These are phyloP conservation scores for Deilephila porcellus DNA, from an alignment of 2,888 invertebrate species.

Conservation along the genomic window DNA sequence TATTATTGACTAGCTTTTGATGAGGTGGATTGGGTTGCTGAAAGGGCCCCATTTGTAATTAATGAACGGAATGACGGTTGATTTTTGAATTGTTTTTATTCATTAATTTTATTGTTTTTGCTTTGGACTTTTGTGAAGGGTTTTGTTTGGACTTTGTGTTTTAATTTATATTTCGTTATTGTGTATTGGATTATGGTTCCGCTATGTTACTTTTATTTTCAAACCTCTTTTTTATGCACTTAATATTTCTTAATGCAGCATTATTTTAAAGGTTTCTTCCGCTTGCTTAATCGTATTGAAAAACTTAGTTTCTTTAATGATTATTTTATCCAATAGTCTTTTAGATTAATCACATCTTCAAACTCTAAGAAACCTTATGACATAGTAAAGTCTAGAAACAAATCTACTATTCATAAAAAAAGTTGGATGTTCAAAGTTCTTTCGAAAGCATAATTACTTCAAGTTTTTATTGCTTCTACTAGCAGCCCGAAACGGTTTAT, in stretches of 20 bases:
- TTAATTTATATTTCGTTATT: too few relatives aligned
- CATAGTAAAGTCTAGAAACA: slow-evolving; percentile 27
- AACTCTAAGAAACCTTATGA: background rate
- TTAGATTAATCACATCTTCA: background rate
- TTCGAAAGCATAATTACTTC: slow-evolving; percentile 31
- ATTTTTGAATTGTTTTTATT: background rate
- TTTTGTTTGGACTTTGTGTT: too few relatives aligned
- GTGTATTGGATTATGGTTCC: too few relatives aligned
- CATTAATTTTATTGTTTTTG: slow-evolving; percentile 1
- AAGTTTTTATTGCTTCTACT: slow-evolving; percentile 33
- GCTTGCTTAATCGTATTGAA: too few relatives aligned
- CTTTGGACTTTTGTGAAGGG: too few relatives aligned
- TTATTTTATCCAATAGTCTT: too few relatives aligned
- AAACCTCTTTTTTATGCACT: too few relatives aligned
- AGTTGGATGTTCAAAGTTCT: slow-evolving; percentile 11
- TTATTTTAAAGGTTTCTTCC: too few relatives aligned
- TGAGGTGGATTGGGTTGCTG: slow-evolving; percentile 18
- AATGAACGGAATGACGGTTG: background rate
- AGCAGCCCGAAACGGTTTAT: slow-evolving; percentile 36
- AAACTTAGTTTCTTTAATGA: too few relatives aligned
- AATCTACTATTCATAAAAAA: slow-evolving; percentile 19
- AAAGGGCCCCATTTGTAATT: background rate
- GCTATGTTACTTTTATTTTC: too few relatives aligned
- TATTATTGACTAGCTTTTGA: slow-evolving; percentile 35
- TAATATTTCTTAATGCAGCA: too few relatives aligned